phyloP scores from a whole-genome alignment of 1,140 invertebrate genomes.

The Drosophila rhopaloa region DNA sequence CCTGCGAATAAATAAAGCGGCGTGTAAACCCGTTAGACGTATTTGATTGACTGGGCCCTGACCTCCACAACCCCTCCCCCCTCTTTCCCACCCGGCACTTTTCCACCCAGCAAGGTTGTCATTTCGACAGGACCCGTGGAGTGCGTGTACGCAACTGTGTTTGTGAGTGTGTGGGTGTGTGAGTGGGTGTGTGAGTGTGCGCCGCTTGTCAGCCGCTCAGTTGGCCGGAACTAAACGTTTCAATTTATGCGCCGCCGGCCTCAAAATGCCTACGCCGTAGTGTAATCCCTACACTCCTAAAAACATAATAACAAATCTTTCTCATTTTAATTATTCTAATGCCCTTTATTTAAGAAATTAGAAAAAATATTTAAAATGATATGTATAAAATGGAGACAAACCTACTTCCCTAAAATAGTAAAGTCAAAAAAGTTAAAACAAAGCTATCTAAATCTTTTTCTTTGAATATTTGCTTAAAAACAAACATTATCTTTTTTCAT shows the following conservation, averaged over 20 bases:
- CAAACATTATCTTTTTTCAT: no score
- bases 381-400: no score
- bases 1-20: constrained; percentile 87
- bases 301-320: no score
- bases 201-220: constrained; percentile 57
- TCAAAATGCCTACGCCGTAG: constrained; percentile 10
- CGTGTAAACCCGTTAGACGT: constrained; percentile 45
- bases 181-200: background rate
- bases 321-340: no score
- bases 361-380: no score
- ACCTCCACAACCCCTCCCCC: no score
- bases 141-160: constrained; percentile 17
- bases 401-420: no score
- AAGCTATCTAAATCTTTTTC: no score
- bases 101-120: constrained; percentile 12
- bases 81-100: background rate
- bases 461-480: no score
- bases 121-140: constrained; percentile 51
- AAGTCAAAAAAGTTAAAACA: no score
- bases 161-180: background rate
- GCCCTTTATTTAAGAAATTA: no score
- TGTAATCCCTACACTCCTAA: constrained; percentile 7
- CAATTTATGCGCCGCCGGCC: constrained; percentile 64
- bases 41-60: constrained; percentile 60
- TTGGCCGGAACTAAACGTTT: constrained; percentile 78